Evolutionary conservation across 2,113 vertebrate species (phyloP).

Genomic region (Protobothrops flavoviridis): DNA sequence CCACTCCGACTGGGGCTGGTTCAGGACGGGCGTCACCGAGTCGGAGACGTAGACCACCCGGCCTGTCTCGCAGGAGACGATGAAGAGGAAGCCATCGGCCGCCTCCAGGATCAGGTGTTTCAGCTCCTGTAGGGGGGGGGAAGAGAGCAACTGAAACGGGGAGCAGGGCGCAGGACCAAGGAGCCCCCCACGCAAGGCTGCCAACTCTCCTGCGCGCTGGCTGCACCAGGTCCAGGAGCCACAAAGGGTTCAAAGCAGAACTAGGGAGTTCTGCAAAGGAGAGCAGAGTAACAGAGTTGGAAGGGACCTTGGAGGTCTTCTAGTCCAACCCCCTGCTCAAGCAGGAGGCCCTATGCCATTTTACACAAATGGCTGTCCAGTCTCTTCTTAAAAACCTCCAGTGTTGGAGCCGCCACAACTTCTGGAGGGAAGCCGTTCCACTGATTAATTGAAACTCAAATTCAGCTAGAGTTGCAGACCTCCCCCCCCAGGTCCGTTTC

Average conservation of each 20-base stretch:
- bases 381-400: no score
- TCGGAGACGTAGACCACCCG: conserved; percentile 93
- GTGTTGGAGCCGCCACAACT: not conserved
- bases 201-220: not conserved
- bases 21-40: conserved; percentile 91
- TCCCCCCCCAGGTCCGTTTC: not conserved
- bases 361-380: not conserved
- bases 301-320: not conserved
- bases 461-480: not conserved
- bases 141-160: accelerated
- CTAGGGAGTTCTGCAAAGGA: not conserved
- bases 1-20: conserved; percentile 92
- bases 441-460: not conserved
- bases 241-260: not conserved
- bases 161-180: not conserved
- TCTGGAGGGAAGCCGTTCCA: not conserved
- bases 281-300: not conserved
- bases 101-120: conserved; percentile 97
- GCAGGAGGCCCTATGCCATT: not conserved
- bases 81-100: conserved; percentile 94
- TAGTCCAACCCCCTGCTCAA: not conserved
- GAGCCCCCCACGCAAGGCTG: not conserved
- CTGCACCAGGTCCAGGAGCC: not conserved
- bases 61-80: conserved; percentile 94
- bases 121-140: conserved; percentile 77